Evolutionary conservation across 2,888 invertebrate genomes (phyloP).

Genomic region (Thera britannica): DNA sequence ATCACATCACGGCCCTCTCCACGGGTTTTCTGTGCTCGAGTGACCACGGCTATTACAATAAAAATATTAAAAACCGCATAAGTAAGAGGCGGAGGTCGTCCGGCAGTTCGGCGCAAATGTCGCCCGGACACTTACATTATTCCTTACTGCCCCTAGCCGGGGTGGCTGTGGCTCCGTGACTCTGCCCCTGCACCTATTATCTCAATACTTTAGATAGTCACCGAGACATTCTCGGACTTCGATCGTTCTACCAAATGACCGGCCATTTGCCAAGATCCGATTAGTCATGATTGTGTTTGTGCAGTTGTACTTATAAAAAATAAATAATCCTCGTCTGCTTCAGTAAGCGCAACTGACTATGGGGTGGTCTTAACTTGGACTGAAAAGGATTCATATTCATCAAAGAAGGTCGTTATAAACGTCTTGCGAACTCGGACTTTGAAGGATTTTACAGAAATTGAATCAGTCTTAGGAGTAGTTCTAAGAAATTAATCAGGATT

Average conservation of each 20-base stretch:
- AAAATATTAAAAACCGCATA: constrained; percentile 86
- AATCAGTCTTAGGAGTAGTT: constrained; percentile 64
- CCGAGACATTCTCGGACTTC: constrained; percentile 73
- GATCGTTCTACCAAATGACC: constrained; percentile 80
- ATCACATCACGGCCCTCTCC: constrained; percentile 38
- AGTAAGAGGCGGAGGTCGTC: constrained; percentile 82
- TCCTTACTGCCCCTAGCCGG: constrained; percentile 66
- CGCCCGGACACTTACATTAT: constrained; percentile 84
- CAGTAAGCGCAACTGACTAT: constrained; percentile 55
- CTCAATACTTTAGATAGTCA: constrained; percentile 84
- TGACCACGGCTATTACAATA: constrained; percentile 86
- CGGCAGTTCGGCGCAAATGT: constrained; percentile 85
- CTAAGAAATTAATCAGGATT: constrained; percentile 73
- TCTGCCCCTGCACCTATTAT: constrained; percentile 79
- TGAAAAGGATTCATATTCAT: constrained; percentile 74
- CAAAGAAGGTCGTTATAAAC: constrained; percentile 70
- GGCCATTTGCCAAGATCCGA: constrained; percentile 81
- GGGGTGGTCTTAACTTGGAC: constrained; percentile 48
- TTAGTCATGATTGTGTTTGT: constrained; percentile 83
- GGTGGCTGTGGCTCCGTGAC: constrained; percentile 53
- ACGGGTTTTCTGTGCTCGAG: constrained; percentile 54
- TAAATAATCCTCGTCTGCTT: constrained; percentile 67
- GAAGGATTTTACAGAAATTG: constrained; percentile 72
- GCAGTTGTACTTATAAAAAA: constrained; percentile 73
- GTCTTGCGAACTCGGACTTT: constrained; percentile 60